A percentile compares a stretch with the other conserved stretches of the same genome.
phyloP scores from a whole-genome alignment of 2,888 invertebrate species.

The Latrodectus hesperus region DNA sequence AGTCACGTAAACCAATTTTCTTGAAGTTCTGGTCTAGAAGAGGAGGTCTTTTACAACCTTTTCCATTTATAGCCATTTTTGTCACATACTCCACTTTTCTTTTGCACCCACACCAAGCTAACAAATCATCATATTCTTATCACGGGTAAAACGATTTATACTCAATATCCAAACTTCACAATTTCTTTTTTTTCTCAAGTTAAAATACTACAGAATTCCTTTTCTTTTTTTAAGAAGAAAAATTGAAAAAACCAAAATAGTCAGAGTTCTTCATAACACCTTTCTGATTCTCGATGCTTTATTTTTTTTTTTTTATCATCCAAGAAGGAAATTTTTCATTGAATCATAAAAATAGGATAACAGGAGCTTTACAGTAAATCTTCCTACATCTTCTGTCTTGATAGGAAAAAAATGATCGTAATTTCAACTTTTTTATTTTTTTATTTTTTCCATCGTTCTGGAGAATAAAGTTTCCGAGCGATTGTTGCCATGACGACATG shows the following conservation, averaged over 20 bases:
- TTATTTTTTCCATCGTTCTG: background rate
- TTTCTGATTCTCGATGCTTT: background rate
- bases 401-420: constrained; percentile 45
- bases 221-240: background rate
- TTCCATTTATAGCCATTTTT: background rate
- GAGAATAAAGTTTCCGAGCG: constrained; percentile 6
- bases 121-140: constrained; percentile 9
- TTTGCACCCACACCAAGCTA: constrained; percentile 4
- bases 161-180: background rate
- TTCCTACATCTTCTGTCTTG: constrained; percentile 20
- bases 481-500: constrained; percentile 42
- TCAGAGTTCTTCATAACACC: background rate
- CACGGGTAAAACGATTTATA: constrained; percentile 15
- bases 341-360: constrained; percentile 56
- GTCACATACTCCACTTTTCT: background rate
- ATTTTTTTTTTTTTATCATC: background rate
- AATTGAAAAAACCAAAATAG: constrained; percentile 4
- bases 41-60: background rate
- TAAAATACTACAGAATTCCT: background rate
- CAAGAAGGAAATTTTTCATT: constrained; percentile 32
- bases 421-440: constrained; percentile 3
- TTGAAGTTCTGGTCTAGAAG: background rate
- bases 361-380: constrained; percentile 43
- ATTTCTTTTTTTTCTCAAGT: background rate
- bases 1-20: constrained; percentile 34